Percentiles rank a stretch among this genome's conserved stretches.
These are phyloP conservation scores for Eurois occulta DNA, from an alignment of 2,888 invertebrate genomes.

Conservation along the genomic window DNA sequence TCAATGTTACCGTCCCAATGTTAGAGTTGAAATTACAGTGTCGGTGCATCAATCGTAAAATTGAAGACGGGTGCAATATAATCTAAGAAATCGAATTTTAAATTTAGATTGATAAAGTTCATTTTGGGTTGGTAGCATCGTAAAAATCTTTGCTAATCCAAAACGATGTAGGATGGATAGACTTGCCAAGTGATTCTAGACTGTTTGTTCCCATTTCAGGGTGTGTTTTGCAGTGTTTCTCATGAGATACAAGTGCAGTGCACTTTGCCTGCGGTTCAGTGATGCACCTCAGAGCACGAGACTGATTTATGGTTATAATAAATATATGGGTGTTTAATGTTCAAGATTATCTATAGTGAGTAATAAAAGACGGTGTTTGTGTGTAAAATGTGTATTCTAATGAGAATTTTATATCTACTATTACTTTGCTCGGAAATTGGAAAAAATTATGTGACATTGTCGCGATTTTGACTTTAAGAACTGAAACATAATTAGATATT, in stretches of 20 bases:
- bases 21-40: conserved; percentile 65
- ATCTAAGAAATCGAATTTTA: conserved; percentile 78
- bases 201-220: conserved; percentile 29
- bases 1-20: conserved; percentile 31
- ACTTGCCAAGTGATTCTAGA: conserved; percentile 42
- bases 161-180: conserved; percentile 65
- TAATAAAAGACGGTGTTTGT: conserved; percentile 72
- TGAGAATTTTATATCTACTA: conserved; percentile 66
- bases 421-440: conserved; percentile 51
- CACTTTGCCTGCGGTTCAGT: conserved; percentile 82
- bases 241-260: conserved; percentile 82
- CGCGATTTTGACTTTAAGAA: conserved; percentile 30
- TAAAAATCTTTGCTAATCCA: conserved; percentile 56
- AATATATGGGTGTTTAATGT: conserved; percentile 89
- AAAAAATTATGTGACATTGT: conserved; percentile 54
- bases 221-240: conserved; percentile 59
- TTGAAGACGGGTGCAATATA: conserved; percentile 68
- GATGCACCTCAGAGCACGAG: conserved; percentile 86
- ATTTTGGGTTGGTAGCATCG: conserved; percentile 74
- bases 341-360: conserved; percentile 84
- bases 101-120: conserved; percentile 74
- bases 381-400: conserved; percentile 70
- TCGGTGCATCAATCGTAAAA: conserved; percentile 74
- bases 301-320: conserved; percentile 89
- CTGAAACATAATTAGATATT: background rate